These are phyloP conservation scores for Macropodus opercularis DNA, from an alignment of 2,797 vertebrate genomes.

Conservation along the genomic window DNA sequence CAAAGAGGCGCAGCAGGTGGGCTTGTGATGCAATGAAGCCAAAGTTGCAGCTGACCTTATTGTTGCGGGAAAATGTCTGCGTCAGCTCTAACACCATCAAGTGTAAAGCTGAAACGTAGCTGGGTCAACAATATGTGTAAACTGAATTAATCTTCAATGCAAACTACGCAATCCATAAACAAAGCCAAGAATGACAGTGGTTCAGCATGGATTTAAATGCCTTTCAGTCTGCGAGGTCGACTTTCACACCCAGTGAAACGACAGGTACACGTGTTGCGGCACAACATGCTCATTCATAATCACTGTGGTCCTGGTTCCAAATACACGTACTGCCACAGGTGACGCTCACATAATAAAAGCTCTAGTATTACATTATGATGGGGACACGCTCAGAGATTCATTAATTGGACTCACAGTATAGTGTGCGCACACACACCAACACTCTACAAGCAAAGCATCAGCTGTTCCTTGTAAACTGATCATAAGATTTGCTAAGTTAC, in stretches of 20 bases:
- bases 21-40: conserved; percentile 24
- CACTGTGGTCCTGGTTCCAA: no score
- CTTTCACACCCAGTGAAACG: conserved; percentile 47
- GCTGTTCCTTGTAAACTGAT: conserved; percentile 65
- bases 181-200: conserved; percentile 2
- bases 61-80: conserved; percentile 54
- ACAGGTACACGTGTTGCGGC: no score
- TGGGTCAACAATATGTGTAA: conserved; percentile 24
- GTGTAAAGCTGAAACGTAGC: conserved; percentile 1
- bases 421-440: background rate
- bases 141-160: background rate
- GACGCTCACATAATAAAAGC: no score
- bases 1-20: background rate
- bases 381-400: no score
- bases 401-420: no score
- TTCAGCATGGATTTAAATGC: background rate
- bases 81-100: conserved; percentile 56
- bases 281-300: no score
- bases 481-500: conserved; percentile 61
- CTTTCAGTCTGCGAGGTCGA: conserved; percentile 2
- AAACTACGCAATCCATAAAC: background rate
- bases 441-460: conserved; percentile 45
- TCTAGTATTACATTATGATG: no score
- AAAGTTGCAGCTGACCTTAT: conserved; percentile 39
- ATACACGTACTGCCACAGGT: no score